Percentiles rank a stretch among this genome's conserved stretches.
Evolutionary conservation across 1,140 invertebrate species (phyloP).

Genomic region (Asobara japonica): DNA sequence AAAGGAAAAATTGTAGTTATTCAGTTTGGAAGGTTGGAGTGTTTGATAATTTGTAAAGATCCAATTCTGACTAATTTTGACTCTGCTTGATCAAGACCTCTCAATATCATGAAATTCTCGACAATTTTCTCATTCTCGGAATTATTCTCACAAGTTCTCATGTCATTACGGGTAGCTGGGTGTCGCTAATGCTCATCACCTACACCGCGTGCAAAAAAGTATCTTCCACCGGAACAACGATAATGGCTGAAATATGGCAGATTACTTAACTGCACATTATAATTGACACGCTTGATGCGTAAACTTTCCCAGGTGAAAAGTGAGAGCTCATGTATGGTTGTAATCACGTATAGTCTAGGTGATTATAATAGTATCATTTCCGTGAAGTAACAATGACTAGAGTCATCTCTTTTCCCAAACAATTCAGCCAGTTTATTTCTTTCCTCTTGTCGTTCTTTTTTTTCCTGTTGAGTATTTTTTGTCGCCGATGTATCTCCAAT

Average conservation of each 20-base stretch:
- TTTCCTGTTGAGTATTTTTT: no score
- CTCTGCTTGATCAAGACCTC: no score
- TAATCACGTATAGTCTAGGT: constrained; percentile 48
- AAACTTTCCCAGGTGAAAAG: constrained; percentile 66
- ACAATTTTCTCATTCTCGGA: not conserved
- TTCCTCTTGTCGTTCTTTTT: no score
- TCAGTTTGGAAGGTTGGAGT: no score
- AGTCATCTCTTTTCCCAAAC: not conserved
- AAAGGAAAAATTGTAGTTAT: no score
- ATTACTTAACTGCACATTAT: constrained; percentile 65
- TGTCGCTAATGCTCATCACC: constrained; percentile 4
- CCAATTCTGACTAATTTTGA: no score
- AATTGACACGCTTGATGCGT: constrained; percentile 62
- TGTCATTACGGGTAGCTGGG: not conserved
- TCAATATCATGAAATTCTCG: constrained; percentile 18
- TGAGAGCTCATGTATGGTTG: constrained; percentile 61
- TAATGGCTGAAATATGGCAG: constrained; percentile 44
- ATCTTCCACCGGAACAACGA: constrained; percentile 40
- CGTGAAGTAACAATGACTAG: constrained; percentile 6
- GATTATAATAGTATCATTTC: constrained; percentile 33
- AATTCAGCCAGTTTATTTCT: constrained; percentile 23
- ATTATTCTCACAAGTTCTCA: not conserved
- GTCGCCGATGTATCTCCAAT: no score
- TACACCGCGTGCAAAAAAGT: not conserved
- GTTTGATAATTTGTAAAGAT: no score